Conservation (phyloP, 30 jellyfish, hydroid and myxozoan species). For the Cassiopea andromeda region DNA sequence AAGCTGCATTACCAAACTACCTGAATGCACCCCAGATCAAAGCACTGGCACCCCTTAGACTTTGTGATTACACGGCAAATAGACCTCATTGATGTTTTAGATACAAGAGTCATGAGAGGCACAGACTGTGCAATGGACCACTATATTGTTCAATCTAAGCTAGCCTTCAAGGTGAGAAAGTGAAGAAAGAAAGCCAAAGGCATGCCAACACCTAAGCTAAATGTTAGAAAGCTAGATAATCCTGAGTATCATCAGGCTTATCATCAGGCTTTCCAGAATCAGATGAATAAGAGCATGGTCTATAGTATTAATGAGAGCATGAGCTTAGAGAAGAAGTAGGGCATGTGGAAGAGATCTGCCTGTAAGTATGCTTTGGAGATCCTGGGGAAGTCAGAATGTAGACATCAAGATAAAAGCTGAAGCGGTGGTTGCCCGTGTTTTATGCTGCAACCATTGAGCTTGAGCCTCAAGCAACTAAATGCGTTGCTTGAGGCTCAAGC, state of each 20-base stretch:
- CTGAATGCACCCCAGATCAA: conserved; percentile 66
- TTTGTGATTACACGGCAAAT: conserved; percentile 15
- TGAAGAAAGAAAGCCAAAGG: background rate
- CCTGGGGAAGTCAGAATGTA: conserved; percentile 28
- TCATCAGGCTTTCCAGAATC: background rate
- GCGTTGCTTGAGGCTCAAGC: conserved; percentile 27
- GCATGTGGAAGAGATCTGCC: background rate
- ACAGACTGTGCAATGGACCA: conserved; percentile 43
- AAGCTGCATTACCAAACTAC: conserved; percentile 24
- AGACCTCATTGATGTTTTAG: conserved; percentile 19
- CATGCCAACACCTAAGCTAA: conserved; percentile 10
- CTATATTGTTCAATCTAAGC: conserved; percentile 5
- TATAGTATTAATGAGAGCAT: background rate
- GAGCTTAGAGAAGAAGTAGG: conserved; percentile 10
- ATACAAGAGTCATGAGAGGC: conserved; percentile 41
- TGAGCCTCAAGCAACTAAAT: background rate
- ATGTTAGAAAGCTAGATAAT: background rate
- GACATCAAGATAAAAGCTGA: conserved; percentile 36
- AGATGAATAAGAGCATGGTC: background rate
- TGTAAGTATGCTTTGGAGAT: conserved; percentile 10
- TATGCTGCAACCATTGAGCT: no score
- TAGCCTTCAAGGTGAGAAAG: background rate
- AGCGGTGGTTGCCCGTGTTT: no score
- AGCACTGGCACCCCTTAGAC: conserved; percentile 60
- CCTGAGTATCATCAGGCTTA: background rate